Evolutionary conservation across 2,888 invertebrate genomes (phyloP).

Genomic region (Andrena trimmerana): DNA sequence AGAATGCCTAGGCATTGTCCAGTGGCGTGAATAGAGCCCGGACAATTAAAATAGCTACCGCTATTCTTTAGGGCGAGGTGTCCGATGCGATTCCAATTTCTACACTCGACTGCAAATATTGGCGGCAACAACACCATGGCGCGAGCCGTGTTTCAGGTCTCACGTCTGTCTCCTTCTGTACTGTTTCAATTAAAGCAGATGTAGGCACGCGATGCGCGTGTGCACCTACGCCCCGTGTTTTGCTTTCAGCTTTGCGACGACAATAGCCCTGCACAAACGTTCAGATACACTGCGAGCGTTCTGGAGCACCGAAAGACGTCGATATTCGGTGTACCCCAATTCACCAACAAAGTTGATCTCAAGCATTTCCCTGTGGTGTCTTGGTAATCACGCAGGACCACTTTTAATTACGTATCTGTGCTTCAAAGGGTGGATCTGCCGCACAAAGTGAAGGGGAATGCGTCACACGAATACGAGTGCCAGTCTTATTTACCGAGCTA

Average conservation of each 20-base stretch:
- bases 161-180: constrained; percentile 35
- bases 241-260: neutral
- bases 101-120: constrained; percentile 64
- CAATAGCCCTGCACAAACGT: constrained; percentile 19
- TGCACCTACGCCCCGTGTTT: neutral
- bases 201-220: neutral
- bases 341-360: neutral
- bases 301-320: neutral
- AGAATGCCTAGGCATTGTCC: constrained; percentile 31
- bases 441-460: too few species aligned
- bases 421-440: too few species aligned
- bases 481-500: too few species aligned
- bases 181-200: constrained; percentile 62
- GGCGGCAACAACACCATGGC: constrained; percentile 45
- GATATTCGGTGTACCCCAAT: neutral
- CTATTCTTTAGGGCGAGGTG: constrained; percentile 26
- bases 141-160: constrained; percentile 44
- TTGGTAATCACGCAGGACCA: too few species aligned
- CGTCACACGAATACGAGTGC: too few species aligned
- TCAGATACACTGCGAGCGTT: neutral
- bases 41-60: constrained; percentile 53
- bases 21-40: constrained; percentile 51
- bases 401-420: too few species aligned
- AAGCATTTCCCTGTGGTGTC: neutral
- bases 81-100: constrained; percentile 58